Percentiles rank a stretch among this genome's conserved stretches.
These are phyloP conservation scores for Trigoniulus corallinus DNA, from an alignment of 1,140 invertebrate genomes.

Conservation along the genomic window DNA sequence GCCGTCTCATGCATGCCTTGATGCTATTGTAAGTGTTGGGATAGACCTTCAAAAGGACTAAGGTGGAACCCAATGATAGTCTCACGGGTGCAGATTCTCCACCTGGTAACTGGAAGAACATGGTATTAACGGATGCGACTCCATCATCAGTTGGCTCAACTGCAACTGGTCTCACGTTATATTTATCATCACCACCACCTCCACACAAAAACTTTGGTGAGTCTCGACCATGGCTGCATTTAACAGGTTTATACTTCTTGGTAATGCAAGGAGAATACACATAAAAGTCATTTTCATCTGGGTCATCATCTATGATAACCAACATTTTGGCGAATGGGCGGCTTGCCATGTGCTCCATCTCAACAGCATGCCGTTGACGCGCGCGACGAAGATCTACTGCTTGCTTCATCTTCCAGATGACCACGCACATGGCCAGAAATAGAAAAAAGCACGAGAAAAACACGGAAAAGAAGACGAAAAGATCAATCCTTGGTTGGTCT, in stretches of 20 bases:
- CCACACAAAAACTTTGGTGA: slow-evolving; percentile 13
- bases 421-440: slow-evolving; percentile 81
- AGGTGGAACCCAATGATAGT: slow-evolving; percentile 49
- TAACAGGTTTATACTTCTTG: slow-evolving; percentile 12
- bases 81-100: slow-evolving; percentile 49
- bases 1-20: slow-evolving; percentile 13
- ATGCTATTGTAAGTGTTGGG: slow-evolving; percentile 11
- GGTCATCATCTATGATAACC: slow-evolving; percentile 40
- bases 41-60: slow-evolving; percentile 37
- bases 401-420: slow-evolving; percentile 92
- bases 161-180: slow-evolving; percentile 63
- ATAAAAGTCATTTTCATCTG: slow-evolving; percentile 10
- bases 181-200: slow-evolving; percentile 14
- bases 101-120: slow-evolving; percentile 74
- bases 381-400: slow-evolving; percentile 35
- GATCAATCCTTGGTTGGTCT: slow-evolving; percentile 90
- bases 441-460: slow-evolving; percentile 97
- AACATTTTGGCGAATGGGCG: slow-evolving; percentile 78
- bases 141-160: slow-evolving; percentile 77
- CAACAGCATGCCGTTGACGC: slow-evolving; percentile 46
- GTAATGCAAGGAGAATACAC: slow-evolving; percentile 7
- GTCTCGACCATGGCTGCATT: slow-evolving; percentile 13
- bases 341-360: slow-evolving; percentile 91
- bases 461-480: slow-evolving; percentile 97
- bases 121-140: slow-evolving; percentile 70